A percentile compares a stretch with the other conserved stretches of the same genome.
These are phyloP conservation scores for Chrysotoxum bicinctum DNA, from an alignment of 2,888 invertebrate genomes.

Conservation along the genomic window DNA sequence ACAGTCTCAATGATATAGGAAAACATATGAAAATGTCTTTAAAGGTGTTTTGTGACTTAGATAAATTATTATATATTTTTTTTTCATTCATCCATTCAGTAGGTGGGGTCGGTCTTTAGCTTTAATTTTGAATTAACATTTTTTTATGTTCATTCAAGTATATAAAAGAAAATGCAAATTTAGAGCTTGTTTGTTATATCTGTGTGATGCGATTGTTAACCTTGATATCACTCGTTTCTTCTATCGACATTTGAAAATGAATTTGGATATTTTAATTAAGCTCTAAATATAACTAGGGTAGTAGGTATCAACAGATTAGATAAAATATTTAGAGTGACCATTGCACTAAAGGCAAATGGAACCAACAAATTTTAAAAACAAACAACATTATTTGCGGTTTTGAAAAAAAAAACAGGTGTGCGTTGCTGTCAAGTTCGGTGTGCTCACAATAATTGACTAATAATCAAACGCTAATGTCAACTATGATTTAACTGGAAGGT, in stretches of 20 bases:
- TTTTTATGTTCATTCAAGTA: neutral
- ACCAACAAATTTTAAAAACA: neutral
- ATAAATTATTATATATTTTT: neutral
- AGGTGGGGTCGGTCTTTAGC: neutral
- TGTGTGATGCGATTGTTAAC: neutral
- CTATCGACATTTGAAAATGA: neutral
- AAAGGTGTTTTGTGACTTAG: constrained; percentile 7
- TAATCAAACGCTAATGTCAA: too few species aligned
- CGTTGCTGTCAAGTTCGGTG: too few species aligned
- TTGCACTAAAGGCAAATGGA: neutral
- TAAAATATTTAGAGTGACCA: neutral
- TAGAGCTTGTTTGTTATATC: neutral
- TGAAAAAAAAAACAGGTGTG: too few species aligned
- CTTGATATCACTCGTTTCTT: neutral
- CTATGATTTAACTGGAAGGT: too few species aligned
- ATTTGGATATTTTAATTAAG: neutral
- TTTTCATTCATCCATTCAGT: neutral
- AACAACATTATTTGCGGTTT: too few species aligned
- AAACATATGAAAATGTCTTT: neutral
- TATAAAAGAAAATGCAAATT: neutral
- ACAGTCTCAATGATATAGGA: neutral
- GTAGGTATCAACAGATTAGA: neutral
- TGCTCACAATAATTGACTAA: too few species aligned
- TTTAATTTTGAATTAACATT: constrained; percentile 13
- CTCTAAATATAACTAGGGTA: constrained; percentile 6